phyloP scores from a whole-genome alignment of 2,113 vertebrate genomes.

The Eubucco bourcierii region DNA sequence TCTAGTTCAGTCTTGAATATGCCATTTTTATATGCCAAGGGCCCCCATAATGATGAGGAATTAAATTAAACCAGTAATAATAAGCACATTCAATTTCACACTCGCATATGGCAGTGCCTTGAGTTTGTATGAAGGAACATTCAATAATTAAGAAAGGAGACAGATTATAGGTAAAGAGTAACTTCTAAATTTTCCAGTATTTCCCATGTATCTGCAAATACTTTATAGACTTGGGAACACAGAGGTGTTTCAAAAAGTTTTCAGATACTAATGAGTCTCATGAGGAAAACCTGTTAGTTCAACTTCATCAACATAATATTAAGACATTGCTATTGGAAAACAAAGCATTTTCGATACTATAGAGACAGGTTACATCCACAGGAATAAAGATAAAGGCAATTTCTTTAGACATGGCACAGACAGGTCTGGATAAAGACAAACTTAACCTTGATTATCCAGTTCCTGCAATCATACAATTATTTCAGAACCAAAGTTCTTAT shows the following conservation, averaged over 20 bases:
- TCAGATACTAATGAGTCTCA: neutral
- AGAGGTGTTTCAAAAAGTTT: rapidly evolving
- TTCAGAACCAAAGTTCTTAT: neutral
- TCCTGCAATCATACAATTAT: neutral
- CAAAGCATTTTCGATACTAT: neutral
- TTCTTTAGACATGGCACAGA: neutral
- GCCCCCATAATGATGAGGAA: neutral
- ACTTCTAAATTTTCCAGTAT: too few relatives aligned
- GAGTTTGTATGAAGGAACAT: neutral
- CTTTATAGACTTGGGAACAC: neutral
- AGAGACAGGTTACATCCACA: rapidly evolving
- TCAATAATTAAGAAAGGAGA: neutral
- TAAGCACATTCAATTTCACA: neutral
- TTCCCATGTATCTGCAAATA: neutral
- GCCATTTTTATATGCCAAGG: neutral
- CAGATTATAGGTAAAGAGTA: neutral
- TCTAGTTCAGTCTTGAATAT: neutral
- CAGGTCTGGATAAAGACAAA: neutral
- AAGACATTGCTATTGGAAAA: neutral
- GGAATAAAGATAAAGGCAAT: neutral
- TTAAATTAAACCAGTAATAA: neutral
- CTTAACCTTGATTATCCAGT: neutral
- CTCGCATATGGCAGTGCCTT: neutral
- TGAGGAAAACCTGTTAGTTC: neutral
- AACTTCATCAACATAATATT: too few relatives aligned